Conservation (phyloP, 1,140 invertebrate species). For the Ericerus pela region DNA sequence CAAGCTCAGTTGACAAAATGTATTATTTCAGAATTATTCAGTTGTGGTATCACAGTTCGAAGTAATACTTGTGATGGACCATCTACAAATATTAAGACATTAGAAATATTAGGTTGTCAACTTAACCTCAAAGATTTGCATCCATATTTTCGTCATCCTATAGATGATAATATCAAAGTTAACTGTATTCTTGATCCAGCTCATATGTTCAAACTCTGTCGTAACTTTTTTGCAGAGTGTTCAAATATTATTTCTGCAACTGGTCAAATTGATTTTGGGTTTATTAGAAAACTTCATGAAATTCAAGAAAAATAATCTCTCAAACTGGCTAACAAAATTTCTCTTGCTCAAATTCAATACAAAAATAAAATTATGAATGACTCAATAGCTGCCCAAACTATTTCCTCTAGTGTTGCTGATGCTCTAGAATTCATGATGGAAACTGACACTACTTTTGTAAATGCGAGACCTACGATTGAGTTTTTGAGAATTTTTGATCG, state of each 20-base stretch:
- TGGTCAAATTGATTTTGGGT: too few relatives aligned
- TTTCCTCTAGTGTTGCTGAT: constrained; percentile 25
- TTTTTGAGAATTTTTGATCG: constrained; percentile 24
- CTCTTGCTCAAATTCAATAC: neutral
- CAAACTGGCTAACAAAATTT: constrained; percentile 3
- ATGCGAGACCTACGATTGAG: constrained; percentile 22
- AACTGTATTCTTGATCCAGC: neutral
- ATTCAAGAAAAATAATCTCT: neutral
- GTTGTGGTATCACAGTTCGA: neutral
- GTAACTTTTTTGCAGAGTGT: too few relatives aligned
- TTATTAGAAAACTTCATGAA: too few relatives aligned
- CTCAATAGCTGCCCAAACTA: neutral
- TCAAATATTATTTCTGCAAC: too few relatives aligned
- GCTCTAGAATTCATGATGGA: constrained; percentile 23
- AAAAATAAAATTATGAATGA: neutral
- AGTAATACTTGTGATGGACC: neutral
- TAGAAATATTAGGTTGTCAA: neutral
- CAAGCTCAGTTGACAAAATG: neutral
- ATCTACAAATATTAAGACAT: neutral
- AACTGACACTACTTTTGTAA: constrained; percentile 18
- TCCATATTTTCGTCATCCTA: neutral
- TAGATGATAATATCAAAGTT: neutral
- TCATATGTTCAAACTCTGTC: constrained; percentile 5
- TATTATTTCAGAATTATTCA: neutral
- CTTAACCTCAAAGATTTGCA: neutral